Conservation (phyloP, 35 echinoderm and acorn worm genomes). For the Stichopus chloronotus region DNA sequence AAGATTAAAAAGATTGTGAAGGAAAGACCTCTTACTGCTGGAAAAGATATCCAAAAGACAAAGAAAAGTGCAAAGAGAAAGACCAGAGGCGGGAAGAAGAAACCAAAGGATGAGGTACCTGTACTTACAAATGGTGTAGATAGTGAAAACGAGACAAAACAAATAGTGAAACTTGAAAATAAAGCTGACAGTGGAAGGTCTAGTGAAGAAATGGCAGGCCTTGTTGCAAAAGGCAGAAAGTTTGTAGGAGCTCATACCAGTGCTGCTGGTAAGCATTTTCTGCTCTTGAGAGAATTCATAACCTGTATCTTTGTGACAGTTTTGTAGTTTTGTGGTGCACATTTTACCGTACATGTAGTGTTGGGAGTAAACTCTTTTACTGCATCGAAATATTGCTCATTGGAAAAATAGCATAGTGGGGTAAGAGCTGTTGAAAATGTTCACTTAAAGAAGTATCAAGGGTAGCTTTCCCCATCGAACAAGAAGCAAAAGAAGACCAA, state of each 20-base stretch:
- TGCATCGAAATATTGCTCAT: no score
- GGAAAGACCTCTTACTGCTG: background rate
- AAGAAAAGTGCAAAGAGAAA: background rate
- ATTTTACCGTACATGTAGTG: no score
- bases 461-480: no score
- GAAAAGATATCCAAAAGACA: background rate
- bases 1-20: background rate
- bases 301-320: background rate
- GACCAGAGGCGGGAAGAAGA: background rate
- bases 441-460: no score
- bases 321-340: background rate
- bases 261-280: conserved; percentile 68
- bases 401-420: no score
- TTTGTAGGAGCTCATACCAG: conserved; percentile 89
- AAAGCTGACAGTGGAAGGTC: background rate
- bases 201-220: conserved; percentile 33
- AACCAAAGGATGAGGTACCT: background rate
- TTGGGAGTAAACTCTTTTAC: no score
- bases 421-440: no score
- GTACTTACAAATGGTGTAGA: background rate
- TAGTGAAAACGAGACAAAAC: background rate
- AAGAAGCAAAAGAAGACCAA: no score
- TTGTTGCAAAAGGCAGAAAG: conserved; percentile 58
- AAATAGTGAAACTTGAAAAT: background rate
- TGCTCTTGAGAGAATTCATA: background rate